Percentiles rank a stretch among this genome's conserved stretches.
These are phyloP conservation scores for Drosophila cracens DNA, from an alignment of 2,888 invertebrate genomes.

Conservation along the genomic window DNA sequence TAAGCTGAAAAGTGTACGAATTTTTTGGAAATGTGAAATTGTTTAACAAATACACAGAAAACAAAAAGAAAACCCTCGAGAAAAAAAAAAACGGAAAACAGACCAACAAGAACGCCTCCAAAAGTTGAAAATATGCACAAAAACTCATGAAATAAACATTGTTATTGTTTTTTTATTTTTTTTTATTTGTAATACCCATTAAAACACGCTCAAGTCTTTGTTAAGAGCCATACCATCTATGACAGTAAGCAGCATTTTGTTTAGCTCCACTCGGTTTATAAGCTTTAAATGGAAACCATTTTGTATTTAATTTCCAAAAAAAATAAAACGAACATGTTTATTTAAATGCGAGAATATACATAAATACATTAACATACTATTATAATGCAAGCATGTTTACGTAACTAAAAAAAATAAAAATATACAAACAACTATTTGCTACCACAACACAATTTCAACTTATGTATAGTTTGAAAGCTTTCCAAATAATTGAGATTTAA, in stretches of 20 bases:
- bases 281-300: conserved; percentile 46
- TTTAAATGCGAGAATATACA: conserved; percentile 20
- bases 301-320: conserved; percentile 38
- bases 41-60: conserved; percentile 74
- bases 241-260: conserved; percentile 29
- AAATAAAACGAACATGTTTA: conserved; percentile 8
- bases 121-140: conserved; percentile 59
- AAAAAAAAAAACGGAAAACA: conserved; percentile 30
- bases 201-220: conserved; percentile 39
- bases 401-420: conserved; percentile 32
- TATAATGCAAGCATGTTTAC: conserved; percentile 22
- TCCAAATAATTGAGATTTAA: conserved; percentile 41
- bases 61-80: conserved; percentile 14
- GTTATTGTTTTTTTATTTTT: conserved; percentile 27
- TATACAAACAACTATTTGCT: conserved; percentile 27
- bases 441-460: conserved; percentile 22
- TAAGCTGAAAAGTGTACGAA: conserved; percentile 78
- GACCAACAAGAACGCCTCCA: conserved; percentile 37
- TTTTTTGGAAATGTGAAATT: conserved; percentile 76
- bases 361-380: conserved; percentile 16
- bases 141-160: conserved; percentile 27
- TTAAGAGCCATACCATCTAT: conserved; percentile 36
- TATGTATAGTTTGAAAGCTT: conserved; percentile 22
- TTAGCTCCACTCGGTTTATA: conserved; percentile 22
- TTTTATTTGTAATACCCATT: conserved; percentile 15